These are phyloP conservation scores for Eulemur coronatus DNA, from an alignment of 2,797 vertebrate species.

Conservation along the genomic window DNA sequence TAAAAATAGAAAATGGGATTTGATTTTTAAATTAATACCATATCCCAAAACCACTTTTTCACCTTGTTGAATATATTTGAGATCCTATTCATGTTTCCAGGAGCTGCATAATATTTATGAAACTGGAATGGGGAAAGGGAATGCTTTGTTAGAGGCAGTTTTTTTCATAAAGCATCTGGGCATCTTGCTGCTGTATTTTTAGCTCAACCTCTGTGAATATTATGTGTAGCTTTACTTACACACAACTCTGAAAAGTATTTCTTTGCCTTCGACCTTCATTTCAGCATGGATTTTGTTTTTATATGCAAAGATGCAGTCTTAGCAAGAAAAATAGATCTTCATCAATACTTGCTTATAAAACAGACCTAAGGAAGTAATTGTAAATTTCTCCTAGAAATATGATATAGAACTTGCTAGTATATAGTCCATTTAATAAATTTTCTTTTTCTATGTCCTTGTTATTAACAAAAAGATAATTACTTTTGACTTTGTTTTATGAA, in stretches of 20 bases:
- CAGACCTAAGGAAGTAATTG: not conserved
- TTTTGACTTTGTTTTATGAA: conserved; percentile 34
- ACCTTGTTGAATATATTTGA: conserved; percentile 18
- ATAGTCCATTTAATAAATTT: conserved; percentile 18
- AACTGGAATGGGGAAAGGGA: not conserved
- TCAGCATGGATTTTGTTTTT: not conserved
- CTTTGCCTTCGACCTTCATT: conserved; percentile 7
- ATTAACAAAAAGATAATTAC: not conserved
- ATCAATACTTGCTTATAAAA: conserved; percentile 37
- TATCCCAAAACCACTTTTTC: conserved; percentile 22
- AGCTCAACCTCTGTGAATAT: conserved; percentile 7
- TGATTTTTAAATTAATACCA: conserved; percentile 53
- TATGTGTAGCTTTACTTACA: conserved; percentile 20
- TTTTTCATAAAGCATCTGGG: conserved; percentile 18
- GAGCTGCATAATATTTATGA: conserved; percentile 42
- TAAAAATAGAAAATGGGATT: conserved; percentile 50
- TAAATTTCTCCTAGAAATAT: conserved; percentile 26
- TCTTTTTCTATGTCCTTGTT: not conserved
- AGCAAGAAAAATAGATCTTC: not conserved
- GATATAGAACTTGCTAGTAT: not conserved
- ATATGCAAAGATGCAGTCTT: not conserved
- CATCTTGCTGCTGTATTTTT: conserved; percentile 11
- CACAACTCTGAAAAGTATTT: conserved; percentile 7
- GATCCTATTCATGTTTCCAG: conserved; percentile 16
- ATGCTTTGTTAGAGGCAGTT: not conserved